These are phyloP conservation scores for Pithys albifrons DNA, from an alignment of 2,113 vertebrate genomes.

Conservation along the genomic window DNA sequence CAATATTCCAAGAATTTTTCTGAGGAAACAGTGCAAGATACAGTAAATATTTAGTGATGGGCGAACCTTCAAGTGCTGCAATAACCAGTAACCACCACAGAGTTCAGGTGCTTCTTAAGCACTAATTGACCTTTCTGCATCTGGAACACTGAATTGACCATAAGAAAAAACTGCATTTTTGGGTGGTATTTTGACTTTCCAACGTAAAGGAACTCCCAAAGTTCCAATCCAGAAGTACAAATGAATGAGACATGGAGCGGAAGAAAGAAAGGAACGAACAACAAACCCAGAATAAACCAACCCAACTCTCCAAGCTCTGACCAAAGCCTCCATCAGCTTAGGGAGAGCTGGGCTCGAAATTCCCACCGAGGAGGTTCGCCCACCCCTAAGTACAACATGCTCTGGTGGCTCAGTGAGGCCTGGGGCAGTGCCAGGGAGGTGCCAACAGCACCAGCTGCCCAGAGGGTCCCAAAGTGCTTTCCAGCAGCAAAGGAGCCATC, in stretches of 20 bases:
- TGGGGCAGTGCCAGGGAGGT: background rate
- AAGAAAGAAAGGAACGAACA: background rate
- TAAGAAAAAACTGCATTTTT: background rate
- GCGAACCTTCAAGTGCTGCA: conserved; percentile 41
- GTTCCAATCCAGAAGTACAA: background rate
- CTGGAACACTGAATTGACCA: background rate
- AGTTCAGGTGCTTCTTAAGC: background rate
- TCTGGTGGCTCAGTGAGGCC: background rate
- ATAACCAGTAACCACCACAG: background rate
- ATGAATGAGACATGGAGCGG: background rate
- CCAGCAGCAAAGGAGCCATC: too few relatives aligned
- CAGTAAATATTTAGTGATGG: conserved; percentile 57
- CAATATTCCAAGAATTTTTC: background rate
- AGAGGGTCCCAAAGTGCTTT: conserved; percentile 72
- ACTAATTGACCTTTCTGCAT: background rate
- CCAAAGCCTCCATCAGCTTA: background rate
- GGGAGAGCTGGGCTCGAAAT: background rate
- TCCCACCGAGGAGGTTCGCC: conserved; percentile 38
- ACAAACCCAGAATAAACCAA: background rate
- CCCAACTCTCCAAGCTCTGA: background rate
- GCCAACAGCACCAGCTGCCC: conserved; percentile 31
- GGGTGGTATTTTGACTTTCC: background rate
- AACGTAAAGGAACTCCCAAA: background rate
- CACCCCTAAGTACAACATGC: conserved; percentile 67
- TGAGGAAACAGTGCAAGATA: conserved; percentile 2